Evolutionary conservation across 2,888 invertebrate genomes (phyloP).

Genomic region (Sialis lutaria): DNA sequence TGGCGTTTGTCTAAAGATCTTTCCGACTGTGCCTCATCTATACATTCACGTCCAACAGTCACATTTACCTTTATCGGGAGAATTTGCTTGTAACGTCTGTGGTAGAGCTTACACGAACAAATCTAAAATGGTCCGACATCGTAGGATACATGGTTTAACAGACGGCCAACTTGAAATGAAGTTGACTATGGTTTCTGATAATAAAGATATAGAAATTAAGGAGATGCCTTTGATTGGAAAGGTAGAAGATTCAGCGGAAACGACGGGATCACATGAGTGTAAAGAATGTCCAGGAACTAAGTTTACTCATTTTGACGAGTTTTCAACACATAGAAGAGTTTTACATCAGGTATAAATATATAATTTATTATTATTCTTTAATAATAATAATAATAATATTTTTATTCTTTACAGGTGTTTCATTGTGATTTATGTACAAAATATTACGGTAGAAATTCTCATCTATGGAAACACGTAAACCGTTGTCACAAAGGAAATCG

Average conservation of each 20-base stretch:
- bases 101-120: slow-evolving; percentile 30
- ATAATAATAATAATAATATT: too few relatives aligned
- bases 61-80: slow-evolving; percentile 28
- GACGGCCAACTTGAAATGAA: neutral
- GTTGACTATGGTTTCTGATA: too few relatives aligned
- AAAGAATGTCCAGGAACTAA: slow-evolving; percentile 12
- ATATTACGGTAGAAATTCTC: slow-evolving; percentile 39
- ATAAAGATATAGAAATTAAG: too few relatives aligned
- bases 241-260: too few relatives aligned
- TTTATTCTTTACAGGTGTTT: slow-evolving; percentile 15
- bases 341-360: slow-evolving; percentile 25
- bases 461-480: slow-evolving; percentile 43
- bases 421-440: slow-evolving; percentile 42
- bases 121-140: slow-evolving; percentile 30
- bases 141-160: slow-evolving; percentile 25
- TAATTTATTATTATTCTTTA: too few relatives aligned
- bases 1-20: slow-evolving; percentile 30
- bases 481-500: slow-evolving; percentile 30
- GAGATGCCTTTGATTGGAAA: too few relatives aligned
- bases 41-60: slow-evolving; percentile 24
- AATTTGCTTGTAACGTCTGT: slow-evolving; percentile 30
- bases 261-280: neutral
- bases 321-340: slow-evolving; percentile 31
- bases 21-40: slow-evolving; percentile 24
- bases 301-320: slow-evolving; percentile 29